A percentile compares a stretch with the other conserved stretches of the same genome.
Conservation (phyloP, 2,888 invertebrate species). For the Hartigia nigra region DNA sequence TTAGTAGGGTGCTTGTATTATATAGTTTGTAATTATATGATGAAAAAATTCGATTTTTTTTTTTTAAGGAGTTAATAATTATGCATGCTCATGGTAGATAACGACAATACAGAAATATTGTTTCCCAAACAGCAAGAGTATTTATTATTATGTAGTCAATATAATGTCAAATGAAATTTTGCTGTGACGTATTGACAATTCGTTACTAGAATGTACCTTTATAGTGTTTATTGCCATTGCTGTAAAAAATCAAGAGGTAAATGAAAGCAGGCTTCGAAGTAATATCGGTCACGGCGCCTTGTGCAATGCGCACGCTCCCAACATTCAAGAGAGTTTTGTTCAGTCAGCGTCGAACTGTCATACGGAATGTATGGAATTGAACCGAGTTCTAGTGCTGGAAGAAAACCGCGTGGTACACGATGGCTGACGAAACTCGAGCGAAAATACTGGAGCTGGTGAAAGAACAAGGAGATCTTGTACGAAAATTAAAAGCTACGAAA, state of each 20-base stretch:
- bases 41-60: background rate
- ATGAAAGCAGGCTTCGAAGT: background rate
- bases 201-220: background rate
- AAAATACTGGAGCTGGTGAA: slow-evolving; percentile 73
- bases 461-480: slow-evolving; percentile 83
- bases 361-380: slow-evolving; percentile 34
- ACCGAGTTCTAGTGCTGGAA: slow-evolving; percentile 14
- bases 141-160: background rate
- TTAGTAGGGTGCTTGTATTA: background rate
- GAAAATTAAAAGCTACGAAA: slow-evolving; percentile 84
- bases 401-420: slow-evolving; percentile 26
- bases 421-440: slow-evolving; percentile 67
- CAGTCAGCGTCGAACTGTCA: slow-evolving; percentile 10
- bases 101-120: background rate
- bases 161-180: background rate
- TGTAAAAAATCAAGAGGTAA: background rate
- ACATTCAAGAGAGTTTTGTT: background rate
- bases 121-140: background rate
- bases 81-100: background rate
- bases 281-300: background rate
- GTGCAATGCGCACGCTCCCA: background rate
- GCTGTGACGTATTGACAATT: background rate
- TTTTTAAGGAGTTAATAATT: background rate
- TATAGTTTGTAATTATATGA: background rate
- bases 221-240: background rate